These are phyloP conservation scores for Ethmia dodecea DNA, from an alignment of 2,888 invertebrate species.

Conservation along the genomic window DNA sequence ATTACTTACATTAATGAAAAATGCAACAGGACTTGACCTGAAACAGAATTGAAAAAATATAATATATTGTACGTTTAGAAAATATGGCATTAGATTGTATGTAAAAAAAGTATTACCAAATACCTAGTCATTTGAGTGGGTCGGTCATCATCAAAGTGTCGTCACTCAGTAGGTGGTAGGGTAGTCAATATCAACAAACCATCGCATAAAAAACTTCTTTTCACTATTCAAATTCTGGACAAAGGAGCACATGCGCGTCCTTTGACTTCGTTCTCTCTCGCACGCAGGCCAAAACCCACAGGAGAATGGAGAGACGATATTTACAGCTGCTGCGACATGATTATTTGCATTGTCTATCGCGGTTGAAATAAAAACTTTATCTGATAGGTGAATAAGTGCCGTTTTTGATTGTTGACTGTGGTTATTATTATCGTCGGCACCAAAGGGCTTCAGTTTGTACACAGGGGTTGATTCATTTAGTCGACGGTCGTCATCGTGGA, in stretches of 20 bases:
- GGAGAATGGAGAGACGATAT: conserved; percentile 42
- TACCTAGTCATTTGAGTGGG: too few species aligned
- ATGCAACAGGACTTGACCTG: too few species aligned
- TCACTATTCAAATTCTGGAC: conserved; percentile 23
- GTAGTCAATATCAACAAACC: conserved; percentile 46
- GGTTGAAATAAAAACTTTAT: too few species aligned
- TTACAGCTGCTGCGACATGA: conserved; percentile 34
- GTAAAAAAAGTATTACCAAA: not conserved
- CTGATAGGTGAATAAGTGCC: too few species aligned
- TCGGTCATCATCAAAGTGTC: too few species aligned
- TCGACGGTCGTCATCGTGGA: conserved; percentile 35
- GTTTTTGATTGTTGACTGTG: conserved; percentile 26
- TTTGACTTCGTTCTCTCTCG: conserved; percentile 31
- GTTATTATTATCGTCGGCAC: conserved; percentile 46
- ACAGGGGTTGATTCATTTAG: conserved; percentile 30
- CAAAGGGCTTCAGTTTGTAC: conserved; percentile 36
- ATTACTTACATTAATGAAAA: too few species aligned
- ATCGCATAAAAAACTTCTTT: conserved; percentile 48
- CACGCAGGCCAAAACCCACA: conserved; percentile 21
- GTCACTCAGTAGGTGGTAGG: too few species aligned
- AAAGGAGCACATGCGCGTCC: conserved; percentile 51
- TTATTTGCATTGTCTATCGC: conserved; percentile 30
- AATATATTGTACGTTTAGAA: too few species aligned
- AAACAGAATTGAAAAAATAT: too few species aligned
- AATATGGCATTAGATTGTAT: not conserved